Conservation (phyloP, 2,888 invertebrate species). For the Notocelia uddmanniana region DNA sequence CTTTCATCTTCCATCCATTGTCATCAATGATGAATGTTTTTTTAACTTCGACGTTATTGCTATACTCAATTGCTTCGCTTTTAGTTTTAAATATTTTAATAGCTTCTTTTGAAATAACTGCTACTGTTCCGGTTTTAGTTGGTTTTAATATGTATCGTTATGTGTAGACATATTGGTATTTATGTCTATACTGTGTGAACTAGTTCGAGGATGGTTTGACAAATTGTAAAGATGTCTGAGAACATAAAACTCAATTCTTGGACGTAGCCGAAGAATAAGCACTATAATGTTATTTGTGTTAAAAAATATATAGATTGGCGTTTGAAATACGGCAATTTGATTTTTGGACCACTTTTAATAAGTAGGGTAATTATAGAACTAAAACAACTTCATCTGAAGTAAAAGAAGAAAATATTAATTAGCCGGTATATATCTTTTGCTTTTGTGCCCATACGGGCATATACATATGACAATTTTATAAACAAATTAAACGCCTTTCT, state of each 20-base stretch:
- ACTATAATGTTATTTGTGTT: too few relatives aligned
- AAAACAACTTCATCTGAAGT: too few relatives aligned
- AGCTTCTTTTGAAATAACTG: constrained; percentile 38
- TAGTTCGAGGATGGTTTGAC: background rate
- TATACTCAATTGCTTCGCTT: constrained; percentile 38
- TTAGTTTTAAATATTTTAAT: constrained; percentile 43
- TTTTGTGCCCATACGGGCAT: background rate
- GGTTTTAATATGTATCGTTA: constrained; percentile 32
- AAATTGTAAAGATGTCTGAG: background rate
- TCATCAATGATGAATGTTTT: constrained; percentile 44
- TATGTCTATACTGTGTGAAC: constrained; percentile 7
- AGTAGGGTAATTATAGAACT: too few relatives aligned
- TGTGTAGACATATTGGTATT: constrained; percentile 13
- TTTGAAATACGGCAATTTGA: too few relatives aligned
- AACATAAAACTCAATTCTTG: background rate
- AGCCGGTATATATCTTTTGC: too few relatives aligned
- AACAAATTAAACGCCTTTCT: background rate
- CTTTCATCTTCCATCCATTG: constrained; percentile 38
- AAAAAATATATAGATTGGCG: too few relatives aligned
- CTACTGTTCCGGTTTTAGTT: constrained; percentile 31
- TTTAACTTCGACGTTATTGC: constrained; percentile 40
- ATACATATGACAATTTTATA: background rate
- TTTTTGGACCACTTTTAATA: too few relatives aligned
- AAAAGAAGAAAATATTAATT: too few relatives aligned
- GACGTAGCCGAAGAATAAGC: too few relatives aligned